Conservation (phyloP, 2,888 invertebrate genomes). For the Keiferia lycopersicella region DNA sequence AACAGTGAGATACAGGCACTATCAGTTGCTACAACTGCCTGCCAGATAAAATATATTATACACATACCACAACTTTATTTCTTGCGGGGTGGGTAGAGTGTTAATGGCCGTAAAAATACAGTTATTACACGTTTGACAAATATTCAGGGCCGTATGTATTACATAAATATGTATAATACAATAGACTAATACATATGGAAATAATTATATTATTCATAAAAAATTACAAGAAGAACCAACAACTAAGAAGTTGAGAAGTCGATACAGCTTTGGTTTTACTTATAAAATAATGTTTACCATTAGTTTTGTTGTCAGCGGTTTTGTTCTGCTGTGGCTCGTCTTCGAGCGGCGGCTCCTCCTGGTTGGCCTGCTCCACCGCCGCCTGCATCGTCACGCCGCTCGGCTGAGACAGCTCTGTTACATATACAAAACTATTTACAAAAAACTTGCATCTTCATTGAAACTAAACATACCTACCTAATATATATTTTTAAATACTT, state of each 20-base stretch:
- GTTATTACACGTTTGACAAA: not conserved
- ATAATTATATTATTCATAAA: no score
- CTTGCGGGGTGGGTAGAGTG: no score
- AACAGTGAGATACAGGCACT: not conserved
- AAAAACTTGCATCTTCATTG: not conserved
- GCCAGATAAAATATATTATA: not conserved
- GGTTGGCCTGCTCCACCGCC: slow-evolving; percentile 59
- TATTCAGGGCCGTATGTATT: not conserved
- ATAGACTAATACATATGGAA: no score
- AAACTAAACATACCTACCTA: no score
- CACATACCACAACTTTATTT: no score
- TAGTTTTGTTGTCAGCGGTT: slow-evolving; percentile 37
- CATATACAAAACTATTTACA: not conserved
- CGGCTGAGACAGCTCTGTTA: slow-evolving; percentile 60
- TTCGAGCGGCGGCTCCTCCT: slow-evolving; percentile 41
- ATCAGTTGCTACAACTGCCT: not conserved
- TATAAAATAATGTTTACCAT: no score
- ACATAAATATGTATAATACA: no score
- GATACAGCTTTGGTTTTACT: no score
- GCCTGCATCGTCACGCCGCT: slow-evolving; percentile 58
- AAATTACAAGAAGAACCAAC: no score
- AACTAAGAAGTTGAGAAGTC: no score
- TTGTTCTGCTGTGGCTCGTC: slow-evolving; percentile 40
- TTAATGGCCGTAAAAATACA: no score
- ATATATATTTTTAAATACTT: no score